A percentile compares a stretch with the other conserved stretches of the same genome.
phyloP scores from a whole-genome alignment of 2,797 vertebrate genomes.

The Micrastur ruficollis region DNA sequence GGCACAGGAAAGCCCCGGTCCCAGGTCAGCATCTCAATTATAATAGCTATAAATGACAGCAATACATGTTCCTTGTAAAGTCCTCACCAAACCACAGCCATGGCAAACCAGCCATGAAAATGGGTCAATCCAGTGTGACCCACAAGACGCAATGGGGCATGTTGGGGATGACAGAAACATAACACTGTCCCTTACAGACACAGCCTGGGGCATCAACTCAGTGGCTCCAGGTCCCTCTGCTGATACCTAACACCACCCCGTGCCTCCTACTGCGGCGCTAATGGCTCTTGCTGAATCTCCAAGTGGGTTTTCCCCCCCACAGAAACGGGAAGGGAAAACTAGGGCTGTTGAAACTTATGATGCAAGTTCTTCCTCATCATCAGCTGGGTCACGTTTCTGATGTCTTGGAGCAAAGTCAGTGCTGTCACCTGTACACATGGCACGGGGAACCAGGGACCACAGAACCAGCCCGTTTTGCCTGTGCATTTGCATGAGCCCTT shows the following conservation, averaged over 20 bases:
- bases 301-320: fast-evolving
- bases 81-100: background rate
- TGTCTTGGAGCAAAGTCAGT: background rate
- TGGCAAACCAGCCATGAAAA: background rate
- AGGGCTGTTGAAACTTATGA: background rate
- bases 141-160: fast-evolving
- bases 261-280: background rate
- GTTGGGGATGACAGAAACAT: background rate
- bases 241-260: background rate
- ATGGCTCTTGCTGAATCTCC: background rate
- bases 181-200: fast-evolving
- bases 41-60: background rate
- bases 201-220: background rate
- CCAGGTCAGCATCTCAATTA: background rate
- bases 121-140: fast-evolving
- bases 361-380: background rate
- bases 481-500: fast-evolving
- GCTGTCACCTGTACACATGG: fast-evolving
- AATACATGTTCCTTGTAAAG: fast-evolving
- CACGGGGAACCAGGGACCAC: fast-evolving
- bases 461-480: fast-evolving
- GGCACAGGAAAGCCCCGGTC: background rate
- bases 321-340: fast-evolving
- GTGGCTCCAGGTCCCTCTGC: background rate
- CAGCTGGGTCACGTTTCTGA: background rate